Evolutionary conservation across 2,113 vertebrate species (phyloP), one percentile per base, ranked within the genome.

Genomic region (Etia nguti): DNA sequence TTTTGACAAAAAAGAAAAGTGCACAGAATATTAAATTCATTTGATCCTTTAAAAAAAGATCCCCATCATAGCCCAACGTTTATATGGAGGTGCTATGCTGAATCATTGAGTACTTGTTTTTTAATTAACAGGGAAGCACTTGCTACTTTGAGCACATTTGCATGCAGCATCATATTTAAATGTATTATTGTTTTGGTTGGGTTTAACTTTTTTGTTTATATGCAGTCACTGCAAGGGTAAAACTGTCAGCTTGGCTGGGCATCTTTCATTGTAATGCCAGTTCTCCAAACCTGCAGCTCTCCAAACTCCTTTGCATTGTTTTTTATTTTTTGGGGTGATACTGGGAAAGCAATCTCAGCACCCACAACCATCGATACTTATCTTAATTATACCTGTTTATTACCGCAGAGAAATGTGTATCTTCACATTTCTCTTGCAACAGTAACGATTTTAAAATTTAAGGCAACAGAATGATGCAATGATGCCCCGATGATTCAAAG

Each of bases 321-420:
- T 80, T 26, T 90, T 24, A 73, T 68, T 56, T 90, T 36, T 79
- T 15, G 50, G 62, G 82, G 68, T 80, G 65, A 81, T 52, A 83
- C 36, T 79, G 46, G 52, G 50, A 85, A 91, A 91, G 29, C 77
- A 62, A 90, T 83, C 57, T 90, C 52, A 62, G 54, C 62, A 60
- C 56, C 50, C n/a, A 79, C 80, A 56, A 54, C 54, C 75, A 75
- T 73, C 48, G 46, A 91, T 90, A 88, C 90, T 93, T 79, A 84
- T 92, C 92, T 89, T 88, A 83, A 90, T 93, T 88, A 77, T 87
- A 87, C 36, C 85, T 48, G 89, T 80, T 87, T 87, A 90, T 83
- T 90, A 75, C 24, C 38, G 57, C 46, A 20, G 65, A 80, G 56
- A 79, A 70, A 80, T 26, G 22, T 65, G 20, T 54, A 88, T 88